These are phyloP conservation scores for Drosophila rellima DNA, from an alignment of 2,888 invertebrate species.

Conservation along the genomic window DNA sequence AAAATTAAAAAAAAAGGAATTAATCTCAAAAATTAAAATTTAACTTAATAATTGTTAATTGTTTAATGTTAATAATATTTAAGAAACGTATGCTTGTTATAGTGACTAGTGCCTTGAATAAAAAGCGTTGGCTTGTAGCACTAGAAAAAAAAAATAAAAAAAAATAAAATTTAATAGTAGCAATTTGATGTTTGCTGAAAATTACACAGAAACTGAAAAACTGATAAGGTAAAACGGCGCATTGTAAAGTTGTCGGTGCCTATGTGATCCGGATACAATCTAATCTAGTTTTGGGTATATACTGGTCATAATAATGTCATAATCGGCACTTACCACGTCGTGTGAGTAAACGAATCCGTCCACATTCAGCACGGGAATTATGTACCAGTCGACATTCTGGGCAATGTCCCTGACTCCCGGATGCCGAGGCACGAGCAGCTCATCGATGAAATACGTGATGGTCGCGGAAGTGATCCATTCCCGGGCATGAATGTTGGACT, in stretches of 20 bases:
- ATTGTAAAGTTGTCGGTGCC: slow-evolving; percentile 29
- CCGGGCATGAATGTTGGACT: slow-evolving; percentile 89
- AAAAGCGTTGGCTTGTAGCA: too few species aligned
- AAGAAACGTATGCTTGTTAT: too few species aligned
- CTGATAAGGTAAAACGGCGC: background rate
- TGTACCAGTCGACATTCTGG: slow-evolving; percentile 90
- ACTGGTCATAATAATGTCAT: background rate
- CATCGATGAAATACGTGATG: slow-evolving; percentile 90
- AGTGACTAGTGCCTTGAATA: too few species aligned
- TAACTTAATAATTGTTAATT: too few species aligned
- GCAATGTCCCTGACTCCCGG: slow-evolving; percentile 87
- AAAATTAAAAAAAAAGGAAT: too few species aligned
- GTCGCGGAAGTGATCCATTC: slow-evolving; percentile 92
- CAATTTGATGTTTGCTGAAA: slow-evolving; percentile 24
- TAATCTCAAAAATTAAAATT: too few species aligned
- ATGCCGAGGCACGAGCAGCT: slow-evolving; percentile 89
- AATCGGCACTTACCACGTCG: slow-evolving; percentile 87
- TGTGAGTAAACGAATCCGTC: slow-evolving; percentile 91
- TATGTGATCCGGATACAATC: slow-evolving; percentile 39
- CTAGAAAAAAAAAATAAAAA: too few species aligned
- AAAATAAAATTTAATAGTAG: too few species aligned
- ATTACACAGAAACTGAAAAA: slow-evolving; percentile 28
- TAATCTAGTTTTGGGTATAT: slow-evolving; percentile 29
- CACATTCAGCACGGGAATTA: slow-evolving; percentile 90
- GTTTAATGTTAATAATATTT: too few species aligned